Evolutionary conservation across 2,888 invertebrate species (phyloP), one percentile per base, ranked within the genome.

Genomic region (Polydrusus tereticollis): DNA sequence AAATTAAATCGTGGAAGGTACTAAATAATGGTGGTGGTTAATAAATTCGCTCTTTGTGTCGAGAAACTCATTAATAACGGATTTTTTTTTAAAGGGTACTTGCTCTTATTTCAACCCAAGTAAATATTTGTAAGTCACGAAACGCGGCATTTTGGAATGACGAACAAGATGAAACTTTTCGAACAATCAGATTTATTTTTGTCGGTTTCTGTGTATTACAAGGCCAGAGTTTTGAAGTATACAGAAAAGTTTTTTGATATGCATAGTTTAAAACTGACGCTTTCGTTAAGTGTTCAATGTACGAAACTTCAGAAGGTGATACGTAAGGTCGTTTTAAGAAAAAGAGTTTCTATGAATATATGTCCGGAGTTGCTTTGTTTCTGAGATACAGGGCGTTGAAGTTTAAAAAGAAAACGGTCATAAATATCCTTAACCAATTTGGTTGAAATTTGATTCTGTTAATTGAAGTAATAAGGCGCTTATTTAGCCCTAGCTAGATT

Each of bases 51-150:
- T 36, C 58, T 57, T 66, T 57, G 57, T 66, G 58, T 66, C 66
- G 20, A 58, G 58, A 66, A 58, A 66, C 5, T 33, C 66, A 66
- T 66, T 66, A 66, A 66, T 66, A 66, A 57, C 43, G 57, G 58
- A 43, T 66, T 66, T 58, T 43, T 66, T 66, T 66, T 66, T 66
- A 66, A 47, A 45, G 57, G 66, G 47, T 58, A 57, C 57, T 66
- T 58, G 57, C 50, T 66, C 58, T 66, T 57, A 57, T 45, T 66
- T 66, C 21, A 33, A 57, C n/a, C n/a, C 45, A 66, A 45, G 66
- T 58, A 66, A 66, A 66, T 66, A 66, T 66, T 66, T 66, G 66
- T 45, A 38, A 66, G 66, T 66, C 66, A 66, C 66, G 66, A 47
- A 66, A 57, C 43, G n/a, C n/a, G 29, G 43, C 66, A 66, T 58